Percentiles rank a stretch among this genome's conserved stretches.
Evolutionary conservation across 1,140 invertebrate genomes (phyloP).

Genomic region (Ostrea edulis): DNA sequence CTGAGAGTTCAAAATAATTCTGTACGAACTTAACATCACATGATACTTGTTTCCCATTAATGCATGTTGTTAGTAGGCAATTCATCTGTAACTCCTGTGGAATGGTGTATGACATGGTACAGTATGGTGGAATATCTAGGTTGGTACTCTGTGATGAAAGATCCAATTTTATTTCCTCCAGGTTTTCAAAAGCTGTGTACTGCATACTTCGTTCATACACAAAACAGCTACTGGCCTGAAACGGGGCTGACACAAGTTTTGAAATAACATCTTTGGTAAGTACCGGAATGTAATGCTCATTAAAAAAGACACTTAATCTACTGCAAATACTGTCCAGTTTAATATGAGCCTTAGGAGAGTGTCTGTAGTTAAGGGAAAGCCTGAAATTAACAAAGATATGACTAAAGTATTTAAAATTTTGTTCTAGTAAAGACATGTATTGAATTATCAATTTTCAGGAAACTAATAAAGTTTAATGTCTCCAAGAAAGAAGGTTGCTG

Average conservation of each 20-base stretch:
- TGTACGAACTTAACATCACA: background rate
- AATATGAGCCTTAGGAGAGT: background rate
- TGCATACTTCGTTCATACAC: conserved; percentile 9
- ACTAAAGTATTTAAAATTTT: background rate
- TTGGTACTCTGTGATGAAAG: background rate
- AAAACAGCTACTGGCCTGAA: conserved; percentile 18
- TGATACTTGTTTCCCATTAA: conserved; percentile 29
- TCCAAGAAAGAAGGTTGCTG: conserved; percentile 40
- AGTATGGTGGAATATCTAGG: background rate
- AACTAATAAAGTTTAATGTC: conserved; percentile 20
- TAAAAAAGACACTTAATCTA: conserved; percentile 10
- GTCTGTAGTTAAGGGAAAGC: conserved; percentile 27
- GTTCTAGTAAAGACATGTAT: background rate
- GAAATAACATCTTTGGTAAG: background rate
- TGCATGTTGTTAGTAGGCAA: background rate
- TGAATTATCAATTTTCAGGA: conserved; percentile 22
- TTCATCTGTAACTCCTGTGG: background rate
- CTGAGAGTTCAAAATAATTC: background rate
- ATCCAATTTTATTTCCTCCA: conserved; percentile 1
- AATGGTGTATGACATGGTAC: background rate
- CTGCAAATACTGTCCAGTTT: background rate
- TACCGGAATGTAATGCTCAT: background rate
- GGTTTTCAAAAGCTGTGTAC: conserved; percentile 4
- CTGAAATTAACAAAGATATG: conserved; percentile 1
- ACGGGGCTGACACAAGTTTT: conserved; percentile 1